Conservation (phyloP, 2,888 invertebrate species). For the Caradrina kadenii region DNA sequence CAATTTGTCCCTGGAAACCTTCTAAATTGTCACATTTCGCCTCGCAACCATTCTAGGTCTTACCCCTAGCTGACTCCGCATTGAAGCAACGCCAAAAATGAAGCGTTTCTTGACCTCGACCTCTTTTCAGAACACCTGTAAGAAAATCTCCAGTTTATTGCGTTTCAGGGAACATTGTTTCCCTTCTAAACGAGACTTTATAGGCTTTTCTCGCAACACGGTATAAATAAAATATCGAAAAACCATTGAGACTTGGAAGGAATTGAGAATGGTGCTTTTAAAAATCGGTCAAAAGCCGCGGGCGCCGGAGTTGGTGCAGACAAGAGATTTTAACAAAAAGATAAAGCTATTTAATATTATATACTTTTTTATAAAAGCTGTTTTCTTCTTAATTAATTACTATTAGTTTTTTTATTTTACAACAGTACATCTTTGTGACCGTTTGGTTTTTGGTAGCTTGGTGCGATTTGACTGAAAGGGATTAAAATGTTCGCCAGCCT, state of each 20-base stretch:
- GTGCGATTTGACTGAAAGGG: too few species aligned
- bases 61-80: conserved; percentile 5
- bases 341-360: background rate
- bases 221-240: conserved; percentile 62
- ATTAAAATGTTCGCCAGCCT: too few species aligned
- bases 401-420: background rate
- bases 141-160: conserved; percentile 54
- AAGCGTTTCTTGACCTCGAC: conserved; percentile 40
- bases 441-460: too few species aligned
- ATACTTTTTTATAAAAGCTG: background rate
- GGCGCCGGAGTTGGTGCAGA: background rate
- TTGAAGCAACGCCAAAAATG: conserved; percentile 33
- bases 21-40: conserved; percentile 6
- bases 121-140: conserved; percentile 43
- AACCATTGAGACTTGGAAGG: conserved; percentile 48
- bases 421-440: background rate
- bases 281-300: conserved; percentile 29
- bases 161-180: conserved; percentile 52
- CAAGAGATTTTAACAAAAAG: background rate
- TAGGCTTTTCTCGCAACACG: conserved; percentile 41
- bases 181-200: conserved; percentile 50
- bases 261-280: conserved; percentile 35
- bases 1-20: background rate
- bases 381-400: background rate
- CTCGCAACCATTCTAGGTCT: background rate